Percentiles rank a stretch among this genome's conserved stretches.
Evolutionary conservation across 2,797 vertebrate species (phyloP).

Genomic region (Silurus lanzhouensis): DNA sequence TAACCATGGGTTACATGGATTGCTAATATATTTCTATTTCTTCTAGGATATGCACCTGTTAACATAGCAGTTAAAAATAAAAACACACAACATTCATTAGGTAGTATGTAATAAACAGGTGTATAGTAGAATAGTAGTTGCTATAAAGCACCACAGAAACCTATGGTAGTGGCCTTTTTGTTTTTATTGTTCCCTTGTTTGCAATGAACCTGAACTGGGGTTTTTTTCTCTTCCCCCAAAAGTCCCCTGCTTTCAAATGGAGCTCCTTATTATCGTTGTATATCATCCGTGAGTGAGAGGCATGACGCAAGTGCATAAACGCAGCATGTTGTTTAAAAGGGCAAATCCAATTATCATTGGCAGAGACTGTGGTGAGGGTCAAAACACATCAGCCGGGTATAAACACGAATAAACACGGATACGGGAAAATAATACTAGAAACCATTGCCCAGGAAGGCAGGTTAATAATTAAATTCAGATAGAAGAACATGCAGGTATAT

Average conservation of each 20-base stretch:
- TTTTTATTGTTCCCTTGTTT: neutral
- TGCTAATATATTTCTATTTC: neutral
- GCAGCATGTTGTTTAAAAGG: constrained; percentile 22
- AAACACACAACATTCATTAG: neutral
- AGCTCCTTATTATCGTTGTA: neutral
- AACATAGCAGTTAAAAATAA: neutral
- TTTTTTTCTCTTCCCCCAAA: too few relatives aligned
- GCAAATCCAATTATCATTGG: constrained; percentile 14
- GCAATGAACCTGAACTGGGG: neutral
- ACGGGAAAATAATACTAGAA: neutral
- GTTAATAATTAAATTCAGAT: neutral
- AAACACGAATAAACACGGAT: constrained; percentile 11
- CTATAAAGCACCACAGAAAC: neutral
- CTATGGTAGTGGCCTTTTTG: neutral
- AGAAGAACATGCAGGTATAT: neutral
- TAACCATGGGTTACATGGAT: neutral
- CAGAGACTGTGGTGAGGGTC: neutral
- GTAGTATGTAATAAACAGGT: neutral
- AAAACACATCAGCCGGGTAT: neutral
- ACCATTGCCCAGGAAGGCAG: neutral
- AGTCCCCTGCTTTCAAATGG: neutral
- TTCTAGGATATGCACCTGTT: neutral
- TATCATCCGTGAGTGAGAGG: neutral
- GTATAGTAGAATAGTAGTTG: neutral
- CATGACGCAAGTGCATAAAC: neutral